Conservation (phyloP, 1,140 invertebrate genomes). For the Drosophila biarmipes region DNA sequence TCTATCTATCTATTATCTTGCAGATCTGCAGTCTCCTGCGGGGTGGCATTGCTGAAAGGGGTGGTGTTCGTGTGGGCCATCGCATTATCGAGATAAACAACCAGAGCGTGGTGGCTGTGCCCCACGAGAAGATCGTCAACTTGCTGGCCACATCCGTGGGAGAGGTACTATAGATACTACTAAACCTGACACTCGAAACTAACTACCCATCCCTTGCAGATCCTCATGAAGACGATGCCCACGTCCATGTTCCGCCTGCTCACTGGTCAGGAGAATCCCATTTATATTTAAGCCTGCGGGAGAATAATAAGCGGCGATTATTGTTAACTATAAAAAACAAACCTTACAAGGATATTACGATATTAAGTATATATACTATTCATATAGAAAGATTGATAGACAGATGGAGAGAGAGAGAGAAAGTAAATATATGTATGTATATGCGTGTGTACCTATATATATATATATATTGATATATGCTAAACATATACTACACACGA, state of each 20-base stretch:
- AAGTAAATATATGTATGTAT: conserved; percentile 61
- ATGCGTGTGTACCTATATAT: conserved; percentile 57
- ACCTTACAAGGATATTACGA: conserved; percentile 38
- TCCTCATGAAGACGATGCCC: conserved; percentile 99
- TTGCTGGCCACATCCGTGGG: conserved; percentile 99
- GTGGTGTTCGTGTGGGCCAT: conserved; percentile 99
- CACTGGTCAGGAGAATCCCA: conserved; percentile 99
- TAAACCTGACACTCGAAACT: background rate
- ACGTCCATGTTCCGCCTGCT: conserved; percentile 99
- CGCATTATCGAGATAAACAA: conserved; percentile 99
- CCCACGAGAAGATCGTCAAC: conserved; percentile 99
- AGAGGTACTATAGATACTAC: conserved; percentile 89
- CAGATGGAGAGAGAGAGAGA: conserved; percentile 17
- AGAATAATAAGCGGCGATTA: conserved; percentile 50
- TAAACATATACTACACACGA: conserved; percentile 24
- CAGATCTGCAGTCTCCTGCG: conserved; percentile 98
- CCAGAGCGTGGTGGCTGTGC: conserved; percentile 99
- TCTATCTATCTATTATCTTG: background rate
- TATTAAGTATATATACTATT: conserved; percentile 46
- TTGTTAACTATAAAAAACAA: conserved; percentile 68
- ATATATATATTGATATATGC: conserved; percentile 44
- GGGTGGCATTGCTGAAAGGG: conserved; percentile 99
- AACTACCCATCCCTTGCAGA: conserved; percentile 88
- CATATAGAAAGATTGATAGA: conserved; percentile 29
- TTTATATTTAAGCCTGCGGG: conserved; percentile 93